Conservation (phyloP, 2,888 invertebrate species). For the Morinoia aosen region DNA sequence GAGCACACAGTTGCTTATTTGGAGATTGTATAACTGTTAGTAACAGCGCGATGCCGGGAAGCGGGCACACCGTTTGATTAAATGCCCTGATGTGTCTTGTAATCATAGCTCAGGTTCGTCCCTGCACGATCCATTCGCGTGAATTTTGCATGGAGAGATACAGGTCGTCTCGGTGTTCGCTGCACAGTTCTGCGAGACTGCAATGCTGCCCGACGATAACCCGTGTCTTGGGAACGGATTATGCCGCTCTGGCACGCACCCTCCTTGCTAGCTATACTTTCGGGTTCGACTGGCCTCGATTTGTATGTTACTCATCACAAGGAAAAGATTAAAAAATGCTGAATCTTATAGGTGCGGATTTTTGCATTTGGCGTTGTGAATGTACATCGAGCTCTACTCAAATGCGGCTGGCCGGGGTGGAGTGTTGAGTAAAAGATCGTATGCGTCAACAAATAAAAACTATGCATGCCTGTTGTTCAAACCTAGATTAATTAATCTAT, state of each 20-base stretch:
- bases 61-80: background rate
- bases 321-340: background rate
- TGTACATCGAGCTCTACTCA: background rate
- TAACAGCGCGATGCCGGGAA: background rate
- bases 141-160: constrained; percentile 38
- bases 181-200: background rate
- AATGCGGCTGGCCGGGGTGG: background rate
- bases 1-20: background rate
- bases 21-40: constrained; percentile 24
- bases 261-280: background rate
- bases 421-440: no score
- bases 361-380: background rate
- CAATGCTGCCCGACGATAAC: constrained; percentile 8
- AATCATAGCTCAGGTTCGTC: background rate
- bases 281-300: background rate
- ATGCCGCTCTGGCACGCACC: background rate
- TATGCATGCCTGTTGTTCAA: no score
- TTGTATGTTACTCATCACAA: background rate
- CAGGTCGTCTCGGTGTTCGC: background rate
- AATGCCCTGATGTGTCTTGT: background rate
- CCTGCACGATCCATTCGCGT: background rate
- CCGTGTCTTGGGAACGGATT: background rate
- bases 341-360: background rate
- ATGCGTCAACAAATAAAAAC: no score
- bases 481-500: no score